A percentile compares a stretch with the other conserved stretches of the same genome.
Evolutionary conservation across 1,140 invertebrate species (phyloP).

Genomic region (Tribolium castaneum): DNA sequence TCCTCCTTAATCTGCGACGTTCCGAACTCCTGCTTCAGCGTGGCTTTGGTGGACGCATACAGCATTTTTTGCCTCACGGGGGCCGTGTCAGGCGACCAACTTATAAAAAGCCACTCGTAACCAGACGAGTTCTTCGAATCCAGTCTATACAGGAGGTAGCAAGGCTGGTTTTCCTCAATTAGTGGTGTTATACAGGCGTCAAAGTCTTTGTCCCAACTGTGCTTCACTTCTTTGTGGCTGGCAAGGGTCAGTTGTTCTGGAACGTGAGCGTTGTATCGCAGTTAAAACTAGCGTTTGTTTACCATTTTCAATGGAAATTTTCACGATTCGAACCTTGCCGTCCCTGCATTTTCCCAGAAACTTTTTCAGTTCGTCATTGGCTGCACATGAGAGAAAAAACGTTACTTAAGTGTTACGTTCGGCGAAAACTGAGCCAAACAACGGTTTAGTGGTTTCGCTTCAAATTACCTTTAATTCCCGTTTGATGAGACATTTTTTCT

Average conservation of each 20-base stretch:
- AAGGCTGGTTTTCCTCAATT: constrained; percentile 89
- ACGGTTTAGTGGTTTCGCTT: constrained; percentile 10
- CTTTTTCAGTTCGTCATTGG: constrained; percentile 83
- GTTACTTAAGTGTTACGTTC: not conserved
- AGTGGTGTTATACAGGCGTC: constrained; percentile 81
- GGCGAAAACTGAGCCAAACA: constrained; percentile 39
- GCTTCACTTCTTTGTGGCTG: constrained; percentile 73
- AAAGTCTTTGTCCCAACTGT: constrained; percentile 91
- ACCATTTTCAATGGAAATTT: constrained; percentile 90
- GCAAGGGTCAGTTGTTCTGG: constrained; percentile 83
- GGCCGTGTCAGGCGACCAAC: constrained; percentile 93
- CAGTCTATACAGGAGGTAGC: constrained; percentile 92
- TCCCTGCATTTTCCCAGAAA: constrained; percentile 86
- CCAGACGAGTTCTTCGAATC: constrained; percentile 82
- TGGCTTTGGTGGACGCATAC: constrained; percentile 98
- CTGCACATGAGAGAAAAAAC: constrained; percentile 68
- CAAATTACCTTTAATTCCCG: constrained; percentile 76
- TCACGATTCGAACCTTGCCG: constrained; percentile 82
- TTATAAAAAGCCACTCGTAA: constrained; percentile 95
- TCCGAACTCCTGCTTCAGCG: constrained; percentile 96
- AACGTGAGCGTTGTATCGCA: constrained; percentile 56
- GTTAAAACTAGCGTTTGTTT: constrained; percentile 53
- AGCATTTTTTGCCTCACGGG: constrained; percentile 97
- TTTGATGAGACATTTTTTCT: constrained; percentile 79
- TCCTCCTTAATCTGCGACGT: constrained; percentile 91